A percentile compares a stretch with the other conserved stretches of the same genome.
Conservation (phyloP, 2,888 invertebrate species). For the Corythucha ciliata region DNA sequence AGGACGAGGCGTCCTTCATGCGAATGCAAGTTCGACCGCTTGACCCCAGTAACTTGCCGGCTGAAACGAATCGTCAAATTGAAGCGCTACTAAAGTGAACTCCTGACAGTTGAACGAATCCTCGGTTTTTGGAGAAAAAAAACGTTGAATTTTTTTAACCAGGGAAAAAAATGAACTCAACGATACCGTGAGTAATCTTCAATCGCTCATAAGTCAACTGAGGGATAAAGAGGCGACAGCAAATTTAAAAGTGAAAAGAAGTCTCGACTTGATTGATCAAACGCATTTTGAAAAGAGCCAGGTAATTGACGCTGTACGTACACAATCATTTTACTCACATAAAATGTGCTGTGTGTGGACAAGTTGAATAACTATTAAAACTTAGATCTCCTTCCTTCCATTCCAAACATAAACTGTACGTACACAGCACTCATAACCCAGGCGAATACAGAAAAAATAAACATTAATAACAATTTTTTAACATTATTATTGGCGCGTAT, state of each 20-base stretch:
- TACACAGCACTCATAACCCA: conserved; percentile 24
- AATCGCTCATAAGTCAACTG: conserved; percentile 53
- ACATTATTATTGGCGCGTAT: conserved; percentile 27
- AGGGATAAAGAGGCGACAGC: conserved; percentile 55
- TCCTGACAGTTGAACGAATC: no score
- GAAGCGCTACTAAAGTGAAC: conserved; percentile 57
- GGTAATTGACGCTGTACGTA: conserved; percentile 34
- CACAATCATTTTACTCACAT: neutral
- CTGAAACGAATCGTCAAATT: conserved; percentile 43
- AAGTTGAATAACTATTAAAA: no score
- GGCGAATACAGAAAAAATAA: conserved; percentile 12
- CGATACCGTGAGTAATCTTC: conserved; percentile 58
- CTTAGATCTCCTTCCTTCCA: neutral
- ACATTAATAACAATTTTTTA: conserved; percentile 30
- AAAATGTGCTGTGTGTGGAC: neutral
- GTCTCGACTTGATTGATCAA: conserved; percentile 62
- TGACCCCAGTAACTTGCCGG: neutral
- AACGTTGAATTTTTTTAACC: conserved; percentile 10
- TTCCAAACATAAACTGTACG: conserved; percentile 3
- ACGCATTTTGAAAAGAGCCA: conserved; percentile 63
- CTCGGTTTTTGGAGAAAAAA: no score
- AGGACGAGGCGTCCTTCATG: conserved; percentile 48
- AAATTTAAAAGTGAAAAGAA: conserved; percentile 54
- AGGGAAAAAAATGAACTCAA: conserved; percentile 61
- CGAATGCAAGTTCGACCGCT: no score